Evolutionary conservation across 2,797 vertebrate species (phyloP).

Genomic region (Naso thynnoides): DNA sequence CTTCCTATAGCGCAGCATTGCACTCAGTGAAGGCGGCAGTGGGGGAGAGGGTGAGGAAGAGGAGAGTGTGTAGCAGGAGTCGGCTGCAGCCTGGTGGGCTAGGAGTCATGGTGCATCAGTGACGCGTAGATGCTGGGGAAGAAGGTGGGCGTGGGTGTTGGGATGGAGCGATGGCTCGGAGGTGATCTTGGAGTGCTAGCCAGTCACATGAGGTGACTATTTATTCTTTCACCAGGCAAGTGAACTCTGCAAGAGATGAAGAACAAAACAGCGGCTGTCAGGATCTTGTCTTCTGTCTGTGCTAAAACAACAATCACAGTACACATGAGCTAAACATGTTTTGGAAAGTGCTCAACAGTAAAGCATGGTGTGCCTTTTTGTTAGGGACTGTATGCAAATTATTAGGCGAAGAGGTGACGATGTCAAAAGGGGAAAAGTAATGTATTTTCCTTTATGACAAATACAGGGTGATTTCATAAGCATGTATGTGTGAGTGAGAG

Average conservation of each 20-base stretch:
- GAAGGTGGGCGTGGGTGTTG: slow-evolving; percentile 21
- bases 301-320: not conserved
- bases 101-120: slow-evolving; percentile 26
- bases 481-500: no score
- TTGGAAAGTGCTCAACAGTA: no score
- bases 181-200: slow-evolving; percentile 66
- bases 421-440: no score
- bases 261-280: slow-evolving; percentile 10
- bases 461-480: no score
- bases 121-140: slow-evolving; percentile 26
- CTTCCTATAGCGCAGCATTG: slow-evolving; percentile 40
- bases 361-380: no score
- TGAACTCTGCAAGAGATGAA: slow-evolving; percentile 90
- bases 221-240: slow-evolving; percentile 92
- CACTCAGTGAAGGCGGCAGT: slow-evolving; percentile 30
- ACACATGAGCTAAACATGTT: not conserved
- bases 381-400: no score
- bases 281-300: not conserved
- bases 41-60: slow-evolving; percentile 14
- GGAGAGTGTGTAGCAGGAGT: slow-evolving; percentile 42
- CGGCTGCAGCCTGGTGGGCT: slow-evolving; percentile 36
- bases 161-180: slow-evolving; percentile 70
- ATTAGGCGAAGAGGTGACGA: no score
- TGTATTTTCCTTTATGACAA: no score
- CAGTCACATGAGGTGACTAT: slow-evolving; percentile 70